Evolutionary conservation across 2,797 vertebrate species (phyloP), one percentile per base, ranked within the genome.

Genomic region (Gambusia yucatana): DNA sequence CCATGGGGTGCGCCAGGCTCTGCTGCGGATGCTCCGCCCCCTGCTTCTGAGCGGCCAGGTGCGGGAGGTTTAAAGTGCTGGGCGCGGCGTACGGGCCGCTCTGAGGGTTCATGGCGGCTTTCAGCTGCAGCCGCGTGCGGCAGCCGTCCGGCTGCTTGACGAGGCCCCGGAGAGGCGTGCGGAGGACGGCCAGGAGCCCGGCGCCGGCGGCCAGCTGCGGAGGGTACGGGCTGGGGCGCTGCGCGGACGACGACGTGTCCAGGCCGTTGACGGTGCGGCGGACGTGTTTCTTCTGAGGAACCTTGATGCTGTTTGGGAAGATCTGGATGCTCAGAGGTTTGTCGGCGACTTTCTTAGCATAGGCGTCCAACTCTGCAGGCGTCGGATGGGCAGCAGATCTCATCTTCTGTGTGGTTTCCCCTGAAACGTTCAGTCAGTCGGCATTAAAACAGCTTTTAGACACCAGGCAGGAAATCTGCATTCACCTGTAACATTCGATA

Each of bases 281-380:
- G 77, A 99, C 96, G 96, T 98, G 98, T 95, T 98, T 99, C 96
- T 97, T 97, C 94, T 99, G 98, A 76, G 98, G 98, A 90, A 99
- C 98, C 81, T 98, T 98, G 92, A 99, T 96, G 91, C 97, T 99
- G 94, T 97, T 98, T 83, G 98, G 97, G 93, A 99, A 99, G 95
- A 99, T 99, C 96, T 99, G 99, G 95, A 99, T 98, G 94, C 96
- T 97, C 93, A 99, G 94, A 4, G 98, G 98, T 87, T 94, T 97
- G 95, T 98, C 97, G 89, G 98, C 98, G 87, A 99, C 96, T 95
- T 98, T 99, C 96, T 99, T 98, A 77, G 98, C 98, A 85, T 97
- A 99, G 93, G 98, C 98, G 41, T 99, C 98, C 95, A 99, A 96
- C 96, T 99, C 97, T 16, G 98, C 98, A 73, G 98, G 97, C 92